Percentiles rank a stretch among this genome's conserved stretches.
Conservation (phyloP, 1,140 invertebrate genomes). For the Brachionus plicatilis region DNA sequence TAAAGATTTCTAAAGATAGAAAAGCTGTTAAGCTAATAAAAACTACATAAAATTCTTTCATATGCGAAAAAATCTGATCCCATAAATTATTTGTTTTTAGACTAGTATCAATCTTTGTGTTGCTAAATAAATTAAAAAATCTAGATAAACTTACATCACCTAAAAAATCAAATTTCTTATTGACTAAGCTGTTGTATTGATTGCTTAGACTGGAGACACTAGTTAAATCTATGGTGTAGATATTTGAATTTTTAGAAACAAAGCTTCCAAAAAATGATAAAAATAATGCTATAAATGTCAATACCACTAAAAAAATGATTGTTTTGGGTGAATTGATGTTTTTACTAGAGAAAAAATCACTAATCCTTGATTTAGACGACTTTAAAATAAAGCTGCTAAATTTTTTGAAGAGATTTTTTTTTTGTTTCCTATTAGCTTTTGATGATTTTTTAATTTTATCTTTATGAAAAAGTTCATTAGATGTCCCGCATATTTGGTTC, state of each 20-base stretch:
- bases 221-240: not conserved
- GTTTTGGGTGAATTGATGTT: not conserved
- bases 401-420: not conserved
- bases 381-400: not conserved
- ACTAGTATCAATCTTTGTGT: not conserved
- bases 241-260: not conserved
- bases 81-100: not conserved
- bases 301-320: not conserved
- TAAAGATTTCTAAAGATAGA: constrained; percentile 10
- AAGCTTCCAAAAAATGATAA: not conserved
- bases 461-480: not conserved
- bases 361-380: not conserved
- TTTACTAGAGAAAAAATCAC: not conserved
- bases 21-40: constrained; percentile 20
- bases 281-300: not conserved
- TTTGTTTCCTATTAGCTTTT: not conserved
- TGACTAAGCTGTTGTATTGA: not conserved
- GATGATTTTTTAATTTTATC: not conserved
- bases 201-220: not conserved
- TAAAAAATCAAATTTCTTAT: not conserved
- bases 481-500: not conserved
- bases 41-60: constrained; percentile 20
- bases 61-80: constrained; percentile 13
- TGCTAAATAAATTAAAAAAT: not conserved
- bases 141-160: not conserved